These are phyloP conservation scores for Prionailurus bengalensis DNA, from an alignment of 2,113 vertebrate species.

Conservation along the genomic window DNA sequence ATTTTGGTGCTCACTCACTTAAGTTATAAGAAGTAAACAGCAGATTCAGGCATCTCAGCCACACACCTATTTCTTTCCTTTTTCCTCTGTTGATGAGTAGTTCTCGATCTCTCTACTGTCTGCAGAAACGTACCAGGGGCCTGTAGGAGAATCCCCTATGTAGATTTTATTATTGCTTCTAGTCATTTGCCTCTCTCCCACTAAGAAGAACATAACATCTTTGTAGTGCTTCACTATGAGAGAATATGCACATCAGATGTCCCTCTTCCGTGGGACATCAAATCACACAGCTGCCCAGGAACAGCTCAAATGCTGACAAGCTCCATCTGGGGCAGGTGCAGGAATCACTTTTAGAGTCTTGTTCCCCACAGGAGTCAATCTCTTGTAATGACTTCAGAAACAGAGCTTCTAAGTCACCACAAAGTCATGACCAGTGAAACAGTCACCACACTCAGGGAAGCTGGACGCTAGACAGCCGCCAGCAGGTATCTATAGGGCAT, in stretches of 20 bases:
- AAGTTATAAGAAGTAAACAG: neutral
- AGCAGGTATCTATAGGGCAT: neutral
- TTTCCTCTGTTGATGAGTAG: neutral
- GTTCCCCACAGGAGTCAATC: neutral
- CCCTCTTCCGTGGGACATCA: neutral
- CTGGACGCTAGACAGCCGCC: neutral
- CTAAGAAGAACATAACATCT: neutral
- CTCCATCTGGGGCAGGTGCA: neutral
- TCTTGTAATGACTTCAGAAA: neutral
- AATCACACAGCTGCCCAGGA: neutral
- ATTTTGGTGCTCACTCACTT: neutral
- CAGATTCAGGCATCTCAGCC: neutral
- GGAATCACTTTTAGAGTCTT: neutral
- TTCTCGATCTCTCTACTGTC: neutral
- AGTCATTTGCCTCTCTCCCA: neutral
- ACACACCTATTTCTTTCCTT: neutral
- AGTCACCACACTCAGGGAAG: neutral
- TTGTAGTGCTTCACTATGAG: neutral
- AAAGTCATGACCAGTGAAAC: neutral
- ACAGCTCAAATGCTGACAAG: neutral
- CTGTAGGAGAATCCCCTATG: neutral
- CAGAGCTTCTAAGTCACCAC: neutral
- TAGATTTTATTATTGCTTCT: neutral
- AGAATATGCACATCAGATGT: neutral
- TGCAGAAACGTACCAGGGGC: neutral